phyloP scores from a whole-genome alignment of 2,113 vertebrate species.

The Pandion haliaetus region DNA sequence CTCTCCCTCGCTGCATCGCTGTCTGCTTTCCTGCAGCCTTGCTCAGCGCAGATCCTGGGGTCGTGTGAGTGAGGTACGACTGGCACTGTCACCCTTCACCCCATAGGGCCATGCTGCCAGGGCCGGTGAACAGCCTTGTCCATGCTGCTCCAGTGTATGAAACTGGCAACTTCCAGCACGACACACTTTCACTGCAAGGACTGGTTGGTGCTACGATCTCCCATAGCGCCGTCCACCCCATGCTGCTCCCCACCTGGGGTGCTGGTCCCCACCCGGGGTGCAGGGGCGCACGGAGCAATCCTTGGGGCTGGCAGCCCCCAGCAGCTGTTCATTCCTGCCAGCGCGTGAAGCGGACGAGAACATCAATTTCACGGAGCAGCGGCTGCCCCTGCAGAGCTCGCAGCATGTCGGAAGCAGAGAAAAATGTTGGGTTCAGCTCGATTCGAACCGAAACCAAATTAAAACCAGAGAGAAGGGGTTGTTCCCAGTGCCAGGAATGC shows the following conservation, averaged over 20 bases:
- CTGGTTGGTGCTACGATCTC: neutral
- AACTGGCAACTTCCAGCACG: neutral
- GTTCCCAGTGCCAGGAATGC: neutral
- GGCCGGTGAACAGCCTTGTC: neutral
- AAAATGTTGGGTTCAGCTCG: conserved; percentile 42
- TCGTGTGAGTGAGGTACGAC: fast-evolving
- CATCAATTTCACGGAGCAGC: conserved; percentile 64
- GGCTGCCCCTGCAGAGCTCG: conserved; percentile 14
- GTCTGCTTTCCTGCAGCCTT: neutral
- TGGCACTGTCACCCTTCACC: neutral
- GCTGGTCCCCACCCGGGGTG: neutral
- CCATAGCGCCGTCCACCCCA: fast-evolving
- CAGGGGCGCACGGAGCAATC: neutral
- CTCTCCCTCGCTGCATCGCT: fast-evolving
- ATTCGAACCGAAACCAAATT: conserved; percentile 48
- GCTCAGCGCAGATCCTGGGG: fast-evolving
- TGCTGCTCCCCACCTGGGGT: neutral
- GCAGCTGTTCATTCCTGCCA: conserved; percentile 53
- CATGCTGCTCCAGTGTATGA: fast-evolving
- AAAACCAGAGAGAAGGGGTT: neutral
- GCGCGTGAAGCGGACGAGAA: conserved; percentile 10
- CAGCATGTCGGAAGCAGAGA: conserved; percentile 6
- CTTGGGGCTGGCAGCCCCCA: neutral
- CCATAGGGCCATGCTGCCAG: fast-evolving
- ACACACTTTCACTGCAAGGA: fast-evolving